Evolutionary conservation across 2,888 invertebrate genomes (phyloP).

Genomic region (Lycia hirtaria): DNA sequence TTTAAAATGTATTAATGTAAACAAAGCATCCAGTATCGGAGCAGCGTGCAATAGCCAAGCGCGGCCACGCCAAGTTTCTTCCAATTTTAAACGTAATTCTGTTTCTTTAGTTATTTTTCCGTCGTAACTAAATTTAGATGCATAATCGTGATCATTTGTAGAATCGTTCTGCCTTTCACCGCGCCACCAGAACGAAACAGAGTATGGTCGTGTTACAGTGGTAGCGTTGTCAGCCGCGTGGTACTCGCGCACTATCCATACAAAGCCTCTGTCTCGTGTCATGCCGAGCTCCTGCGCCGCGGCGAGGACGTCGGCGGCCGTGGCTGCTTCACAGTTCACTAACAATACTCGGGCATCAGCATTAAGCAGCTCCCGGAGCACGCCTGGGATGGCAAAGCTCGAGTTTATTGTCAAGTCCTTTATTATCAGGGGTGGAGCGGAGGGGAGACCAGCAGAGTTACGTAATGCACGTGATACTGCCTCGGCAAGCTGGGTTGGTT

Average conservation of each 20-base stretch:
- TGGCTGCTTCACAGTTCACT: background rate
- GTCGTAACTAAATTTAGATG: background rate
- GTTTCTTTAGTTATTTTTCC: background rate
- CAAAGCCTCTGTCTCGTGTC: background rate
- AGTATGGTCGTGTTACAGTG: background rate
- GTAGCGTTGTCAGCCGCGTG: background rate
- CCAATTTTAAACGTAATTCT: background rate
- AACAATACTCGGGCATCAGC: background rate
- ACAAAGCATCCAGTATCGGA: background rate
- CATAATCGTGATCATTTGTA: background rate
- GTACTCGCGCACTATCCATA: slow-evolving; percentile 2
- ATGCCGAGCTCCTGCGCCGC: background rate
- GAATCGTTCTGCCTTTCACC: background rate
- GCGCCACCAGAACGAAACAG: background rate
- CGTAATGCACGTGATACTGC: background rate
- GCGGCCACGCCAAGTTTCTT: background rate
- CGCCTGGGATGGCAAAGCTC: no score
- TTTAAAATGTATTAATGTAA: background rate
- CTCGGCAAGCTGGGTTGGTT: background rate
- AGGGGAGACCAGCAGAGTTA: no score
- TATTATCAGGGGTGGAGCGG: background rate
- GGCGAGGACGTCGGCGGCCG: background rate
- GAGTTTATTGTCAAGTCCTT: background rate
- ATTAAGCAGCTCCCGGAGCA: background rate
- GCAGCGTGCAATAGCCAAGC: background rate